Conservation (phyloP, 2,797 vertebrate genomes). For the Bryconaethiops microstoma region DNA sequence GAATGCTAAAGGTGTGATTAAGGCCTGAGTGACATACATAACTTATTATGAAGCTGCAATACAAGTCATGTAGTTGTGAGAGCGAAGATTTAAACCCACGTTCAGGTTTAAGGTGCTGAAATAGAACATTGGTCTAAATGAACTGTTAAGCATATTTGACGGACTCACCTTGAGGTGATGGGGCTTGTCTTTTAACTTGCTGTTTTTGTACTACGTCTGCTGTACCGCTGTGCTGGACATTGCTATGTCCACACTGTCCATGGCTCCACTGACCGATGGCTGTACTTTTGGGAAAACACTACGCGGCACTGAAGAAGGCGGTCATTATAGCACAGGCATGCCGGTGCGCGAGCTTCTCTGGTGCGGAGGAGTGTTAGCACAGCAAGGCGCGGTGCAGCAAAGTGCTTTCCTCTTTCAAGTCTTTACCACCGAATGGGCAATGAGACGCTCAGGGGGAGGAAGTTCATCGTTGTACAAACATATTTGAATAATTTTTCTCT, state of each 20-base stretch:
- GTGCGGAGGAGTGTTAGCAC: neutral
- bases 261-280: neutral
- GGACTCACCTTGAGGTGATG: constrained; percentile 35
- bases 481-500: constrained; percentile 21
- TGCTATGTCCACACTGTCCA: constrained; percentile 2
- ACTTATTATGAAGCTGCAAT: too few relatives aligned
- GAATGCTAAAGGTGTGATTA: too few relatives aligned
- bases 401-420: constrained; percentile 6
- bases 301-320: neutral
- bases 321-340: constrained; percentile 4
- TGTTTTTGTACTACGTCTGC: neutral
- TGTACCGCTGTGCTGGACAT: neutral
- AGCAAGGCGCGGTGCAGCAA: constrained; percentile 1
- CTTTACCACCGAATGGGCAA: constrained; percentile 22
- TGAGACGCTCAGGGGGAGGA: constrained; percentile 23
- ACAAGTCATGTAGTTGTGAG: too few relatives aligned
- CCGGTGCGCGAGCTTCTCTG: neutral
- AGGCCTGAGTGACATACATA: too few relatives aligned
- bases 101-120: neutral
- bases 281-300: constrained; percentile 2
- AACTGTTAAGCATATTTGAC: neutral
- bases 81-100: too few relatives aligned
- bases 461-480: constrained; percentile 32
- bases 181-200: neutral
- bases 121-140: neutral